Conservation (phyloP, 2,797 vertebrate genomes). For the Dermochelys coriacea region DNA sequence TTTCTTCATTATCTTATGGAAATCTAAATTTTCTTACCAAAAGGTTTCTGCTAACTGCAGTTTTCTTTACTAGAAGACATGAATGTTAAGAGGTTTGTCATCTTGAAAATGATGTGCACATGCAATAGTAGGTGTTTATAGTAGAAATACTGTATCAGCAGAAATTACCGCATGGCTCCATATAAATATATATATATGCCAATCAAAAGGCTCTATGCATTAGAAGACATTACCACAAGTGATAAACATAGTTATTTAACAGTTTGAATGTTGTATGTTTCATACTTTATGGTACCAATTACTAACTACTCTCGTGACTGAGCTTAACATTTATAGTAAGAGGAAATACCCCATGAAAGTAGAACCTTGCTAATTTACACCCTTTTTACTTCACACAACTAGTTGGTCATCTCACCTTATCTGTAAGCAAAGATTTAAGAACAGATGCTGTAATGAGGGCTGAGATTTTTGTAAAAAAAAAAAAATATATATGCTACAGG, state of each 20-base stretch:
- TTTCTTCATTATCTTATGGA: constrained; percentile 39
- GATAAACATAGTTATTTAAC: constrained; percentile 72
- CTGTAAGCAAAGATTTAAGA: constrained; percentile 12
- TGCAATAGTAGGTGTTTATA: not conserved
- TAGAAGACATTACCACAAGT: constrained; percentile 75
- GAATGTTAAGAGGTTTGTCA: constrained; percentile 27
- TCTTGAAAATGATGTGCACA: constrained; percentile 51
- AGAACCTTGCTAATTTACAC: constrained; percentile 53
- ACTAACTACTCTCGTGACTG: constrained; percentile 44
- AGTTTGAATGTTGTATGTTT: constrained; percentile 68
- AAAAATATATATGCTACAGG: constrained; percentile 47
- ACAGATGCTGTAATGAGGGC: not conserved
- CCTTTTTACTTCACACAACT: constrained; percentile 54
- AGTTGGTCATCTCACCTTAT: constrained; percentile 9
- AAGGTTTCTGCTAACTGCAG: constrained; percentile 24
- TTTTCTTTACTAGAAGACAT: constrained; percentile 53
- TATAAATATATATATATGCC: constrained; percentile 75
- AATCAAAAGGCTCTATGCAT: constrained; percentile 75
- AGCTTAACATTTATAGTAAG: constrained; percentile 52
- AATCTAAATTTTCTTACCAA: constrained; percentile 53
- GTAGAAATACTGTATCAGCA: constrained; percentile 74
- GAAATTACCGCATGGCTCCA: constrained; percentile 75
- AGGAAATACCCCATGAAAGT: constrained; percentile 49
- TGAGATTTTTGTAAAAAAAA: too few species aligned
- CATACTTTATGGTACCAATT: constrained; percentile 58